A percentile compares a stretch with the other conserved stretches of the same genome.
Conservation (phyloP, 2,113 vertebrate species). For the Vicugna pacos region DNA sequence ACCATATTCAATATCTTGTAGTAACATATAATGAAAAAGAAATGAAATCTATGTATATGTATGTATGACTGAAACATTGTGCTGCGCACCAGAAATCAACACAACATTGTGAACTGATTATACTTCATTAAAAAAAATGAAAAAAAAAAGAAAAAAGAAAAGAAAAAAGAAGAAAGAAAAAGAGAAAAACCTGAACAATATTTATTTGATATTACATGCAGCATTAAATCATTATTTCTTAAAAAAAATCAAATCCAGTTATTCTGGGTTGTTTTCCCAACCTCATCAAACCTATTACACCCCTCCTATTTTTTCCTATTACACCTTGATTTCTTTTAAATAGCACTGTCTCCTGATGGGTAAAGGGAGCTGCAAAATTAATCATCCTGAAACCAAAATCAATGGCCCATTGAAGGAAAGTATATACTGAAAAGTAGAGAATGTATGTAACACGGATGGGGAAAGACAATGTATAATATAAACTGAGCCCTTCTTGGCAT, state of each 20-base stretch:
- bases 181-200: neutral
- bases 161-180: neutral
- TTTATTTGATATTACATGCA: neutral
- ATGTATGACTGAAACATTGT: too few relatives aligned
- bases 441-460: neutral
- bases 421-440: slow-evolving; percentile 1
- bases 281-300: neutral
- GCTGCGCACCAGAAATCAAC: too few relatives aligned
- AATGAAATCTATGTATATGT: too few relatives aligned
- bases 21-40: too few relatives aligned
- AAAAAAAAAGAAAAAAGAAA: too few relatives aligned
- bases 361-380: neutral
- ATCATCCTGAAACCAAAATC: neutral
- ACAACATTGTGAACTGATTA: too few relatives aligned
- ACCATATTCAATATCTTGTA: too few relatives aligned
- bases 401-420: neutral
- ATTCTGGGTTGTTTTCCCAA: neutral
- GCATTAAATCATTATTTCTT: neutral
- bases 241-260: neutral
- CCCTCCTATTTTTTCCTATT: neutral
- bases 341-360: slow-evolving; percentile 3
- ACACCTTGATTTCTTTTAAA: neutral
- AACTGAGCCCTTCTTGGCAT: neutral
- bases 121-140: too few relatives aligned
- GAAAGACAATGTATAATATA: neutral